phyloP scores from a whole-genome alignment of 2,113 vertebrate species.

The Callorhinus ursinus region DNA sequence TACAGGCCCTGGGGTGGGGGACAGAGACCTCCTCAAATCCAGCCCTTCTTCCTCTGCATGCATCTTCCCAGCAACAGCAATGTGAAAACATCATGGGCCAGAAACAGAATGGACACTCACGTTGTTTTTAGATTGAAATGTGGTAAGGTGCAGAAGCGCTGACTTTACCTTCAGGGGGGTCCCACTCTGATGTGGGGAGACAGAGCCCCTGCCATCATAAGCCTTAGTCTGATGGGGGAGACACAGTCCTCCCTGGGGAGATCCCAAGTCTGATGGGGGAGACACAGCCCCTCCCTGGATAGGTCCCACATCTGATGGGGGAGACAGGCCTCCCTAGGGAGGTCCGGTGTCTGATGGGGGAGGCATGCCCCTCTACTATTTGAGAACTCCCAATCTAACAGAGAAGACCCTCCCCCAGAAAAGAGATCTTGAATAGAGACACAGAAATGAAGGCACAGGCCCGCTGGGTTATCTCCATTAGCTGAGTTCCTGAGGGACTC shows the following conservation, averaged over 20 bases:
- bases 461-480: accelerated
- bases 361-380: not conserved
- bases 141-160: accelerated
- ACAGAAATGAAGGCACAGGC: not conserved
- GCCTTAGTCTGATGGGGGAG: not conserved
- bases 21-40: accelerated
- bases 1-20: not conserved
- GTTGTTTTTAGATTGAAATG: not conserved
- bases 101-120: accelerated
- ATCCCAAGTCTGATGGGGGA: not conserved
- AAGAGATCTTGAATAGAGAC: not conserved
- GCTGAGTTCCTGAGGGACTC: accelerated
- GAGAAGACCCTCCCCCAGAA: not conserved
- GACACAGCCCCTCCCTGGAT: not conserved
- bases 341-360: not conserved
- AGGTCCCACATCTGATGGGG: not conserved
- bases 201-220: not conserved
- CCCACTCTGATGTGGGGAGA: not conserved
- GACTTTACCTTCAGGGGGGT: not conserved
- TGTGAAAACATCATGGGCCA: not conserved
- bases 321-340: not conserved
- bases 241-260: not conserved
- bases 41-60: not conserved
- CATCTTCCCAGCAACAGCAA: accelerated
- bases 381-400: not conserved